phyloP scores from a whole-genome alignment of 2,113 vertebrate genomes.

The Platysteira castanea region DNA sequence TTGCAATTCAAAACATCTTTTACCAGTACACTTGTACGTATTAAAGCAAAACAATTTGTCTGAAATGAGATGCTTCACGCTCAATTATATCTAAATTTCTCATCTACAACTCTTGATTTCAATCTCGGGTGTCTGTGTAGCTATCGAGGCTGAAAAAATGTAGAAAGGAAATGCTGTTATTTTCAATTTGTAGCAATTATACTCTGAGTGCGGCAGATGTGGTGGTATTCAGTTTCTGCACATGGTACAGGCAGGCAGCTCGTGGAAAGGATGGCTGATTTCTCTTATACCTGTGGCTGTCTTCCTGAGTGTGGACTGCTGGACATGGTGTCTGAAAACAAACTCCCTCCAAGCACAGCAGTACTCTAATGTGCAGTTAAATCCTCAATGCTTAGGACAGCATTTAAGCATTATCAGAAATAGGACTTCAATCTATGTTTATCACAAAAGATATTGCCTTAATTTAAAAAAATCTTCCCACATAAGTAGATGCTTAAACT shows the following conservation, averaged over 20 bases:
- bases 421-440: background rate
- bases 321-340: background rate
- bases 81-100: constrained; percentile 67
- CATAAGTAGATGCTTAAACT: background rate
- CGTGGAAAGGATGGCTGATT: background rate
- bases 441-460: background rate
- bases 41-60: constrained; percentile 56
- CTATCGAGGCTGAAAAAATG: constrained; percentile 53
- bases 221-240: background rate
- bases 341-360: background rate
- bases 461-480: background rate
- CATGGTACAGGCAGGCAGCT: background rate
- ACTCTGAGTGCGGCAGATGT: background rate
- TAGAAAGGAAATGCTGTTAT: constrained; percentile 36
- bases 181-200: constrained; percentile 63
- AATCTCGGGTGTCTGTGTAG: constrained; percentile 34
- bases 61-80: constrained; percentile 61
- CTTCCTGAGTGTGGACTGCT: background rate
- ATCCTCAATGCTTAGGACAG: background rate
- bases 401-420: background rate
- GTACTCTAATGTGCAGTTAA: background rate
- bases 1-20: constrained; percentile 67
- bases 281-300: background rate
- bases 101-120: constrained; percentile 65
- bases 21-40: constrained; percentile 35